Evolutionary conservation across 2,797 vertebrate genomes (phyloP).

Genomic region (Lindbergichthys nudifrons): DNA sequence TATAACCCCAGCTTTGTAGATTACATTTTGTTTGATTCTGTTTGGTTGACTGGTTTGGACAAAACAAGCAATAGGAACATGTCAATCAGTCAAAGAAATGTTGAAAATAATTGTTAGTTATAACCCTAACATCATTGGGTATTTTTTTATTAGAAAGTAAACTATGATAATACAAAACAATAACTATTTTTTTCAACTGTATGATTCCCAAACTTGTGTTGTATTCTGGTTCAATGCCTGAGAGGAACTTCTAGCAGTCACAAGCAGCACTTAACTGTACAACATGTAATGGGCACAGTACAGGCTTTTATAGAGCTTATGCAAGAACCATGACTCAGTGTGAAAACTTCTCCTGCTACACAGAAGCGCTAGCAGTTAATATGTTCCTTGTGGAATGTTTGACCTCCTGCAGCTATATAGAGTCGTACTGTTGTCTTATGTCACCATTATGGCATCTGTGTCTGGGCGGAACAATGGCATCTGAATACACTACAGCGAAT

Average conservation of each 20-base stretch:
- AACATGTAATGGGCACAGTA: not conserved
- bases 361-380: not conserved
- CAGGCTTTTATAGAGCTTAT: not conserved
- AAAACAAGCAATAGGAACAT: not conserved
- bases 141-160: not conserved
- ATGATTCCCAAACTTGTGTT: not conserved
- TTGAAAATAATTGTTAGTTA: not conserved
- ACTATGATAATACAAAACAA: not conserved
- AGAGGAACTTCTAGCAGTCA: not conserved
- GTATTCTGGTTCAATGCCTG: not conserved
- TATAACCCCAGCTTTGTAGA: not conserved
- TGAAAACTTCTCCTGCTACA: not conserved
- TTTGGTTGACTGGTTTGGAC: too few relatives aligned
- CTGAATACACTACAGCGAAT: too few relatives aligned
- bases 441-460: not conserved
- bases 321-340: constrained; percentile 6
- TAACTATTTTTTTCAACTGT: not conserved
- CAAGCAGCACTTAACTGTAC: not conserved
- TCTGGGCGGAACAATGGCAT: too few relatives aligned
- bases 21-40: not conserved
- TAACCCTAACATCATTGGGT: not conserved
- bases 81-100: not conserved
- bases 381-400: not conserved
- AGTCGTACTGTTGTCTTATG: not conserved
- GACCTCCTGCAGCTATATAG: not conserved